Evolutionary conservation across 2,797 vertebrate genomes (phyloP).

Genomic region (Karalla daura): DNA sequence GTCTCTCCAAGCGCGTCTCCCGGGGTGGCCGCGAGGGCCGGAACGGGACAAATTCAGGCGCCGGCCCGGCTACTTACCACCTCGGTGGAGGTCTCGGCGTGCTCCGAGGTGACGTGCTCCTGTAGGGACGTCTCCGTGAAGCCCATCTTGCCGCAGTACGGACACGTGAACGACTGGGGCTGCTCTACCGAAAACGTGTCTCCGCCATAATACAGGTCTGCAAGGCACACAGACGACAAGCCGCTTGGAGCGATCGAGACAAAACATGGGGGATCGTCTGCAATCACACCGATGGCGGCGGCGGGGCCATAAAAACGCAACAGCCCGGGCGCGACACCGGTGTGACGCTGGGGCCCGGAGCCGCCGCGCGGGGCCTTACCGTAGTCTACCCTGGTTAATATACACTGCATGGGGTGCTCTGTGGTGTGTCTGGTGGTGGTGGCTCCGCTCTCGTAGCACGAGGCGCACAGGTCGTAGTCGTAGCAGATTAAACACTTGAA

Average conservation of each 20-base stretch:
- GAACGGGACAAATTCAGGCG: too few species aligned
- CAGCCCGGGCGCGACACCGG: constrained; percentile 3
- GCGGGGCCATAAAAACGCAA: background rate
- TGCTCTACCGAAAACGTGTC: constrained; percentile 99
- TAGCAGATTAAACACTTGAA: constrained; percentile 99
- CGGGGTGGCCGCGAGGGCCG: too few species aligned
- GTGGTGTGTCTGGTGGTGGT: constrained; percentile 98
- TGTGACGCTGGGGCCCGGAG: background rate
- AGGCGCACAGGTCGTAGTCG: constrained; percentile 99
- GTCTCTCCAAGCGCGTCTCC: too few species aligned
- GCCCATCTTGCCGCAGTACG: constrained; percentile 99
- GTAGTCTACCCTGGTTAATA: constrained; percentile 99
- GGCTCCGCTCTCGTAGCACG: constrained; percentile 99
- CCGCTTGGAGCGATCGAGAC: background rate
- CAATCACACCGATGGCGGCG: background rate
- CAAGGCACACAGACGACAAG: constrained; percentile 35
- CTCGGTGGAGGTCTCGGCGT: constrained; percentile 98
- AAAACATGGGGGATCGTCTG: background rate
- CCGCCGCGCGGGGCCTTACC: constrained; percentile 84
- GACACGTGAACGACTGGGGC: constrained; percentile 99
- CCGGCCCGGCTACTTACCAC: constrained; percentile 95
- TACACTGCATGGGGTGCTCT: constrained; percentile 99
- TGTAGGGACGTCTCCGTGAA: constrained; percentile 98
- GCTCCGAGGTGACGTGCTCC: constrained; percentile 98
- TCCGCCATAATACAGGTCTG: constrained; percentile 99